Conservation (phyloP, 2,888 invertebrate genomes). For the Oithona nana region DNA sequence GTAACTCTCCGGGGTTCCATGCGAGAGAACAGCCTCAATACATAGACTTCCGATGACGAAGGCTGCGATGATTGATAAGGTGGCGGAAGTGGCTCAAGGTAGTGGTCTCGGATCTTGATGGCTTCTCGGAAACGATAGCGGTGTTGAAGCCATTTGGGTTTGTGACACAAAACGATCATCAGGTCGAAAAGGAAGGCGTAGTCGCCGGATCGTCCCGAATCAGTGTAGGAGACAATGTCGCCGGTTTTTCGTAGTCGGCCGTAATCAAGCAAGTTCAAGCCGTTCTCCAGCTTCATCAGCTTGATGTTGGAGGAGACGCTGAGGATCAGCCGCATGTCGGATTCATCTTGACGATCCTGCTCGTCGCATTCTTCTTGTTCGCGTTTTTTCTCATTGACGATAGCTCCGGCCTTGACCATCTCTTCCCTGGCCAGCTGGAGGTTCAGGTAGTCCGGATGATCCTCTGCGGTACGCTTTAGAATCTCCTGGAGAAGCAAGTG, state of each 20-base stretch:
- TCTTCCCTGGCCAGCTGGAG: neutral
- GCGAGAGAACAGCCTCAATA: neutral
- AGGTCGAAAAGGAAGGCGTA: slow-evolving; percentile 15
- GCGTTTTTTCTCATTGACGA: slow-evolving; percentile 10
- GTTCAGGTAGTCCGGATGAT: slow-evolving; percentile 9
- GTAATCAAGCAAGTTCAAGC: neutral
- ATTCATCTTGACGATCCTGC: slow-evolving; percentile 4
- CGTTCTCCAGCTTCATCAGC: slow-evolving; percentile 1
- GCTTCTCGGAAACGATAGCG: slow-evolving; percentile 12
- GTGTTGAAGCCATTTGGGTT: slow-evolving; percentile 12
- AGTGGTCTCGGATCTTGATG: slow-evolving; percentile 9
- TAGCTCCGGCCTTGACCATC: neutral
- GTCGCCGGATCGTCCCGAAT: neutral
- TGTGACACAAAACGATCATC: slow-evolving; percentile 13
- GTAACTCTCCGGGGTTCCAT: neutral
- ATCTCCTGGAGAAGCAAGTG: slow-evolving; percentile 12
- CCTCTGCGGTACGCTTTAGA: neutral
- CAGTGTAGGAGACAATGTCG: slow-evolving; percentile 3
- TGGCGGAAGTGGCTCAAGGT: neutral
- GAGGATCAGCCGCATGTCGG: slow-evolving; percentile 2
- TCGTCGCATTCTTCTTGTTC: neutral
- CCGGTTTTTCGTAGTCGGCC: slow-evolving; percentile 10
- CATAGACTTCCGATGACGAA: neutral
- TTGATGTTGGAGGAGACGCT: slow-evolving; percentile 5
- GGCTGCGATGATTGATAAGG: neutral